These are phyloP conservation scores for Antheraea yamamai DNA, from an alignment of 2,888 invertebrate genomes.

Conservation along the genomic window DNA sequence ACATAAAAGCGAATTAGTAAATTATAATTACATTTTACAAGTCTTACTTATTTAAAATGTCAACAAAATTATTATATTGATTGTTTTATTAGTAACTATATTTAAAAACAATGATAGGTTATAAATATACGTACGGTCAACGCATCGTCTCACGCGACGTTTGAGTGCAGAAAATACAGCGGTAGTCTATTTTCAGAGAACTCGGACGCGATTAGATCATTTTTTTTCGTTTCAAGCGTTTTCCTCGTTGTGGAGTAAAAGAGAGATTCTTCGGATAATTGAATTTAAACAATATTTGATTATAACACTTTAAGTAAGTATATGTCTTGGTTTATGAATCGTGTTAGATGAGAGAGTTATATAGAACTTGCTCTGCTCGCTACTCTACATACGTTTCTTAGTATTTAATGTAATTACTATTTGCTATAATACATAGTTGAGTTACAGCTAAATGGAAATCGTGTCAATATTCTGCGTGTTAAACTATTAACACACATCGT, in stretches of 20 bases:
- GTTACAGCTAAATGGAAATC: no score
- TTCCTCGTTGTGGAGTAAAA: not conserved
- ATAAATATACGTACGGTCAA: constrained; percentile 7
- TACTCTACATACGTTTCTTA: no score
- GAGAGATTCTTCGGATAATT: not conserved
- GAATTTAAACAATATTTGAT: not conserved
- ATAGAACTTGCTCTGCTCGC: no score
- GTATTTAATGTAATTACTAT: no score
- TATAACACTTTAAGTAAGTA: not conserved
- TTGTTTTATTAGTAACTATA: not conserved
- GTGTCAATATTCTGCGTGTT: no score
- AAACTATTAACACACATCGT: no score
- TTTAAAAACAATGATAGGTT: not conserved
- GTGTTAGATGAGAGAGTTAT: no score
- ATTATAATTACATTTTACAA: not conserved
- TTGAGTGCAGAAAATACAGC: constrained; percentile 10
- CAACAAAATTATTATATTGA: not conserved
- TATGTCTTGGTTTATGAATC: not conserved
- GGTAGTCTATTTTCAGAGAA: constrained; percentile 9
- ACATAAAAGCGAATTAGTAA: not conserved
- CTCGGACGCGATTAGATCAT: constrained; percentile 4
- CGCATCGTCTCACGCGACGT: constrained; percentile 17
- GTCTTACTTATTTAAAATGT: not conserved
- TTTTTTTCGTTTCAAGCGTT: not conserved
- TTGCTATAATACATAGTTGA: no score